Evolutionary conservation across 2,888 invertebrate genomes (phyloP), one percentile per base, ranked within the genome.

Genomic region (Ellobium chinense): DNA sequence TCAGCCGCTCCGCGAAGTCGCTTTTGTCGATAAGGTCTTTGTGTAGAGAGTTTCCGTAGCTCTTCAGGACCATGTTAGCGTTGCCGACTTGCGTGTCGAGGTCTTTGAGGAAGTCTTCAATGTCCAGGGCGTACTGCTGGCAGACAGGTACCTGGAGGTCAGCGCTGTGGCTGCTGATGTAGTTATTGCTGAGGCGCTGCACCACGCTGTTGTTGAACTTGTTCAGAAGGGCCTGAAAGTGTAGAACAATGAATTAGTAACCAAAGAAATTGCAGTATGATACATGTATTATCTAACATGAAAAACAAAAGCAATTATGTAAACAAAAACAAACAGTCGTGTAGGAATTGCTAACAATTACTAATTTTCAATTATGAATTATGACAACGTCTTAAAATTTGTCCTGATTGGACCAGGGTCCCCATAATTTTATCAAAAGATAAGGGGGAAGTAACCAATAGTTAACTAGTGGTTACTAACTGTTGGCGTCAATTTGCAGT

Each of bases 141-240:
- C 90, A 88, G 21, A 91, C 86, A 31, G 90, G 88, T 37, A 90
- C 80, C 39, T 86, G 85, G 18, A 88, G 85, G n/a, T 86, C 87
- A 0, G 84, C 84, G 12, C 76, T 78, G 39, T 85, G 86, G 66
- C 87, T 87, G 83, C 89, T 90, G 5, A 86, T 86, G 82, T 91
- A 91, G 81, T 88, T 89, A 37, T 82, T 82, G 66, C 88, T 88
- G 27, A 92, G 83, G 27, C 90, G 76, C 62, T 89, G 87, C 27
- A 91, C 78, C n/a, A 91, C 89, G 75, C 83, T 90, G 4, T 80
- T 85, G 77, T 88, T 86, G 80, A 90, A 91, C 68, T 88, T 89
- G 31, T 84, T 83, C 56, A 88, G 83, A 12, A 91, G 81, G 7
- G 84, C 83, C 73, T 84, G 85, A 36, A 89, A 78, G 34, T 85